Percentiles rank a stretch among this genome's conserved stretches.
Evolutionary conservation across 1,140 invertebrate species (phyloP).

Genomic region (Melipona quadrifasciata): DNA sequence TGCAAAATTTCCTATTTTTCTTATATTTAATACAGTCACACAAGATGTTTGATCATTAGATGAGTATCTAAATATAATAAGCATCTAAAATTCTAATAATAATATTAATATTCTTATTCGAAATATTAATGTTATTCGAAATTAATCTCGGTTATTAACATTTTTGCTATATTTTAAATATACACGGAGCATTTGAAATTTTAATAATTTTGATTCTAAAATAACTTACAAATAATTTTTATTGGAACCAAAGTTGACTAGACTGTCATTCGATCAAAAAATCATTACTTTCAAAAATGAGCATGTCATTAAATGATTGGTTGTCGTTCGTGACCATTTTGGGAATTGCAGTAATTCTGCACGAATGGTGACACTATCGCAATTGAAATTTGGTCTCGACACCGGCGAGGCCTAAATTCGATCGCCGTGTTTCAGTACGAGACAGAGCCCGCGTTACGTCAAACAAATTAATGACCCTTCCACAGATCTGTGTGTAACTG

Average conservation of each 20-base stretch:
- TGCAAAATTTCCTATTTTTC: neutral
- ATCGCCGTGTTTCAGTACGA: slow-evolving; percentile 19
- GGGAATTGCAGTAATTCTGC: slow-evolving; percentile 7
- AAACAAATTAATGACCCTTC: slow-evolving; percentile 58
- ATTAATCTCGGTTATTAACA: neutral
- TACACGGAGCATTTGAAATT: neutral
- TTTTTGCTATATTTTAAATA: neutral
- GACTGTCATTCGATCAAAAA: neutral
- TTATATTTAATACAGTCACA: neutral
- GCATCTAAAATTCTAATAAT: neutral
- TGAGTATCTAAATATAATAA: too few relatives aligned
- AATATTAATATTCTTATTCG: too few relatives aligned
- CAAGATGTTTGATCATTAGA: too few relatives aligned
- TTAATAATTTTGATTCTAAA: neutral
- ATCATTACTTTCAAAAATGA: too few relatives aligned
- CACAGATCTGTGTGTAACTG: neutral
- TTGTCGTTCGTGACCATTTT: neutral
- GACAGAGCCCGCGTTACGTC: slow-evolving; percentile 42
- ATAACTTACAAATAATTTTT: neutral
- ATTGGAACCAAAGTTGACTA: neutral
- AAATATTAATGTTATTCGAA: too few relatives aligned
- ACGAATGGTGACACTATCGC: neutral
- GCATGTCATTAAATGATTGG: neutral
- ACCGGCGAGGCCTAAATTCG: slow-evolving; percentile 2
- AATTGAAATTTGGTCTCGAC: slow-evolving; percentile 23